These are phyloP conservation scores for Mormoops blainvillei DNA, from an alignment of 2,113 vertebrate genomes.

Conservation along the genomic window DNA sequence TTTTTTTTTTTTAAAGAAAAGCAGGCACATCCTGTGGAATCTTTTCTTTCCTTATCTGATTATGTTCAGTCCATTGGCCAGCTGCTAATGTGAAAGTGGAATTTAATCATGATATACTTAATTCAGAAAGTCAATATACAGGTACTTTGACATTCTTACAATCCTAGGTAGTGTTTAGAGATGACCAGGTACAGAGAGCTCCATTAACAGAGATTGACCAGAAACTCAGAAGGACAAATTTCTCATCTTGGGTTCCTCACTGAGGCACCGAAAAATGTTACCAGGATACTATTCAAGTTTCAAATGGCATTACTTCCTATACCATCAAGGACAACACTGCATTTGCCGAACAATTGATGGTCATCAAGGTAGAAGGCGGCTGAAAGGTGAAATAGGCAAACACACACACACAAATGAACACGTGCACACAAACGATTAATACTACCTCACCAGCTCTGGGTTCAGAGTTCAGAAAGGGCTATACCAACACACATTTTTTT, in stretches of 20 bases:
- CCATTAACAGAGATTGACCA: background rate
- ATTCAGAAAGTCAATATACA: background rate
- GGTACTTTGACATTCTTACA: background rate
- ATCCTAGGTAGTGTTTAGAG: background rate
- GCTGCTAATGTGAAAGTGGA: background rate
- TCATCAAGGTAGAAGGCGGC: background rate
- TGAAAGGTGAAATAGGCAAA: background rate
- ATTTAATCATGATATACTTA: background rate
- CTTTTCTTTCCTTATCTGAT: background rate
- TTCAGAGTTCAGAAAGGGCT: background rate
- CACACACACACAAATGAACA: background rate
- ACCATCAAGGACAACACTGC: background rate
- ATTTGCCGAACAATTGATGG: background rate
- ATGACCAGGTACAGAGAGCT: background rate
- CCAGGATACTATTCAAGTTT: background rate
- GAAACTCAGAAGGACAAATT: background rate
- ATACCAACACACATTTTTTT: background rate
- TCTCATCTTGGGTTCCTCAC: background rate
- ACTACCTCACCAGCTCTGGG: background rate
- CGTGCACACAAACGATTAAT: background rate
- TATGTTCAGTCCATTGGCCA: background rate
- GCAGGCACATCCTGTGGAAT: background rate
- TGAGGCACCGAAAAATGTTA: background rate
- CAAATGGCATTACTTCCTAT: background rate
- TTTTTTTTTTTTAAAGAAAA: background rate